phyloP scores from a whole-genome alignment of 2,888 invertebrate species.

The Leptodirus hochenwartii region DNA sequence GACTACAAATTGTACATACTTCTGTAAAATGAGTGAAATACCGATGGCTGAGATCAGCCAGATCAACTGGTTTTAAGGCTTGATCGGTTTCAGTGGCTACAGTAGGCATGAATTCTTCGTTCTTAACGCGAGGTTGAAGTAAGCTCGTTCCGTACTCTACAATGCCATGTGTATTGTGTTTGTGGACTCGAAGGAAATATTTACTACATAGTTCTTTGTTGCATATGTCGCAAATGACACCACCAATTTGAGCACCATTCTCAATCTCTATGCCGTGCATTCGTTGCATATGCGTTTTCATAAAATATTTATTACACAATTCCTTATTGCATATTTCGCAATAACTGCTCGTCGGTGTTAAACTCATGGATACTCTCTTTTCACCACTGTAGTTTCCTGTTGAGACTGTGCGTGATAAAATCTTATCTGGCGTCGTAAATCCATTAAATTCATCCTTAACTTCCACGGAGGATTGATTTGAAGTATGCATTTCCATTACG shows the following conservation, averaged over 20 bases:
- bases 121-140: conserved; percentile 25
- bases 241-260: conserved; percentile 81
- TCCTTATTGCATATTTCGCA: conserved; percentile 98
- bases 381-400: conserved; percentile 21
- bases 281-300: conserved; percentile 98
- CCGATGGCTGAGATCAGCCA: conserved; percentile 38
- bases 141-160: conserved; percentile 52
- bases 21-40: conserved; percentile 53
- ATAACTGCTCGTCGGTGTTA: conserved; percentile 66
- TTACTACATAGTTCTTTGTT: conserved; percentile 97
- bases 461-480: conserved; percentile 14
- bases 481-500: conserved; percentile 45
- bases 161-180: conserved; percentile 95
- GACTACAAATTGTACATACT: conserved; percentile 69
- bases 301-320: conserved; percentile 98
- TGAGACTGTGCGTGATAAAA: conserved; percentile 18
- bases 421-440: conserved; percentile 30
- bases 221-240: conserved; percentile 92
- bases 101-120: conserved; percentile 27
- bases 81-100: conserved; percentile 23
- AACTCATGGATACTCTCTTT: conserved; percentile 38
- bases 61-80: conserved; percentile 33
- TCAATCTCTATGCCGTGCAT: conserved; percentile 95
- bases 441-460: conserved; percentile 23
- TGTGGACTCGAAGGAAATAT: conserved; percentile 92